Evolutionary conservation across 2,113 vertebrate species (phyloP).

Genomic region (Hassar affinis): DNA sequence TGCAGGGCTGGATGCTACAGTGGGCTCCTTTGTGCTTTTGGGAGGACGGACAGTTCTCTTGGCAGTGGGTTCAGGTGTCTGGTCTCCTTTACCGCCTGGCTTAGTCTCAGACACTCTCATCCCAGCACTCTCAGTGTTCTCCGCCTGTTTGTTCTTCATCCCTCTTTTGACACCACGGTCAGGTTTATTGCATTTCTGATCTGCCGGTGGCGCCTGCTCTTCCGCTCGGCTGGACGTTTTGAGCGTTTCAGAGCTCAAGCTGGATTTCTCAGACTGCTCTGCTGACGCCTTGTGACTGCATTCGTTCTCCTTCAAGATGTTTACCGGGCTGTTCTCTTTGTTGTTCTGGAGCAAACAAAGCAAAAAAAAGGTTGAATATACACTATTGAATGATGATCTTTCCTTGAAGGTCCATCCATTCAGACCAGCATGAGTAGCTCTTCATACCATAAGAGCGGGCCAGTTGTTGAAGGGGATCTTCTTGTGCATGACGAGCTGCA

Average conservation of each 20-base stretch:
- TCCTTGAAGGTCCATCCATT: neutral
- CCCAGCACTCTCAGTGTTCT: conserved; percentile 56
- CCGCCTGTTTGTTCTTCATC: conserved; percentile 65
- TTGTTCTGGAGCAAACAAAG: conserved; percentile 75
- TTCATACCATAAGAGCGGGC: conserved; percentile 84
- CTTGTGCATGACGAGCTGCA: conserved; percentile 89
- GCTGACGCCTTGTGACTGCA: conserved; percentile 66
- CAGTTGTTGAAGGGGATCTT: conserved; percentile 92
- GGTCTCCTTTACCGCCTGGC: conserved; percentile 54
- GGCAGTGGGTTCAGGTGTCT: conserved; percentile 64
- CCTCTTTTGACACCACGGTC: conserved; percentile 80
- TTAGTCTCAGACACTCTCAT: conserved; percentile 40
- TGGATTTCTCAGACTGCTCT: conserved; percentile 42
- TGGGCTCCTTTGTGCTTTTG: conserved; percentile 52
- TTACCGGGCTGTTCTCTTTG: conserved; percentile 73
- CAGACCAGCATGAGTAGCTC: neutral
- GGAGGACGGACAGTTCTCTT: conserved; percentile 58
- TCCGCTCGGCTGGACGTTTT: conserved; percentile 37
- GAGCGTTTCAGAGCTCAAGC: conserved; percentile 52
- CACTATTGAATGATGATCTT: neutral
- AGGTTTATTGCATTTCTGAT: conserved; percentile 72
- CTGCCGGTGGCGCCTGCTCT: conserved; percentile 58
- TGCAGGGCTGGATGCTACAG: conserved; percentile 11
- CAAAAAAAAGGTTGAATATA: neutral
- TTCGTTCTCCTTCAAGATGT: conserved; percentile 71